Percentiles rank a stretch among this genome's conserved stretches.
phyloP scores from a whole-genome alignment of 2,113 vertebrate species.

The Nannospalax galili region DNA sequence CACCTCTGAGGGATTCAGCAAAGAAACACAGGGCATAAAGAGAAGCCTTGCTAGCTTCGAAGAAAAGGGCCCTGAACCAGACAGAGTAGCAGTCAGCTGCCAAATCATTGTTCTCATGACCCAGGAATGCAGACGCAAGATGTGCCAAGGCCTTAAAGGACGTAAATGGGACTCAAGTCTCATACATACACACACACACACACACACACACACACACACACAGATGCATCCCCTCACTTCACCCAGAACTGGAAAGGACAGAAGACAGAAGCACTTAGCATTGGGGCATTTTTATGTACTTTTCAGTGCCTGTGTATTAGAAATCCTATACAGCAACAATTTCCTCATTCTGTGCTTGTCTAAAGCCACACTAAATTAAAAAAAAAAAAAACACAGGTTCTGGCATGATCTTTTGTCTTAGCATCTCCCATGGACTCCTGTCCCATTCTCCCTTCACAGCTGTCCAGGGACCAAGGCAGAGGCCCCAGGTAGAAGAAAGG shows the following conservation, averaged over 20 bases:
- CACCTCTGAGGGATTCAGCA: neutral
- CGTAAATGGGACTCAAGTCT: fast-evolving
- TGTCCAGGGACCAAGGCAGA: too few species aligned
- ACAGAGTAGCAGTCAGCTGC: neutral
- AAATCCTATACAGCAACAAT: neutral
- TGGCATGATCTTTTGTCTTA: neutral
- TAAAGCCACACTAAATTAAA: neutral
- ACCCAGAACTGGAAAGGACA: neutral
- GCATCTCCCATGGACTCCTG: neutral
- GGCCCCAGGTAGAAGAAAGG: neutral
- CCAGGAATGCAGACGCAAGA: neutral
- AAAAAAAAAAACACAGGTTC: neutral
- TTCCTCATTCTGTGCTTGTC: neutral
- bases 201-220: too few species aligned
- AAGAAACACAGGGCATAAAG: neutral
- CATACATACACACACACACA: fast-evolving
- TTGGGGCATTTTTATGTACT: neutral
- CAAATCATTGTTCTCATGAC: fast-evolving
- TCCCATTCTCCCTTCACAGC: too few species aligned
- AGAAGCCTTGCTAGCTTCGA: neutral
- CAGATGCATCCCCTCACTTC: neutral
- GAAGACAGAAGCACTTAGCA: fast-evolving
- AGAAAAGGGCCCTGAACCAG: neutral
- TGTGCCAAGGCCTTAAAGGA: fast-evolving
- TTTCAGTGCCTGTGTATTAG: neutral